Percentiles rank a stretch among this genome's conserved stretches.
Evolutionary conservation across 2,797 vertebrate species (phyloP).

Genomic region (Acipenser transmontanus): DNA sequence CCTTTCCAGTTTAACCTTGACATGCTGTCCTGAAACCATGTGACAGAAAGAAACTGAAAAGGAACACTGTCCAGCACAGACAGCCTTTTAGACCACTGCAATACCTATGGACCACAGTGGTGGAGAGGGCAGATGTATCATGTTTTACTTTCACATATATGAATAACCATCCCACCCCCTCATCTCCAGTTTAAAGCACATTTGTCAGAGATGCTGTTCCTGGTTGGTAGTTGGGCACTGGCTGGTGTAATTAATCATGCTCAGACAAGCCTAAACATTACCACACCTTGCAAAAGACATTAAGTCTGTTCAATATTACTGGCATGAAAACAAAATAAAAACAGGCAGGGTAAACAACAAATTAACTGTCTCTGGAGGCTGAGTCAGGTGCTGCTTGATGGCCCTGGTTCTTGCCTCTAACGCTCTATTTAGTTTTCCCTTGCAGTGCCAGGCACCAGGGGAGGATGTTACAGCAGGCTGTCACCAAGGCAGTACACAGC

Average conservation of each 20-base stretch:
- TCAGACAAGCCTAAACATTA: neutral
- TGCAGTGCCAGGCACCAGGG: neutral
- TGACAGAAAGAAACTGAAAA: no score
- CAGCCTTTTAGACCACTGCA: no score
- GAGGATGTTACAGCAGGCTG: constrained; percentile 16
- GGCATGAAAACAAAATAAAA: neutral
- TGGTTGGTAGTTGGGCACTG: neutral
- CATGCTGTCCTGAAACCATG: no score
- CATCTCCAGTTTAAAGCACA: no score
- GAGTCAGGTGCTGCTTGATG: neutral
- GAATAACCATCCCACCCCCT: no score
- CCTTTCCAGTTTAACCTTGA: no score
- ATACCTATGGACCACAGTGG: no score
- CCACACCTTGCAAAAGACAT: neutral
- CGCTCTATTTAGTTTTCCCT: constrained; percentile 13
- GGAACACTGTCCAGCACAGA: no score
- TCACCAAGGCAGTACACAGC: constrained; percentile 17
- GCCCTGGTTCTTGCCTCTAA: neutral
- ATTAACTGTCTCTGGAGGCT: neutral
- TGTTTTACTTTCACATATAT: no score
- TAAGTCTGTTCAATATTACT: neutral
- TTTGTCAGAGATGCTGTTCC: neutral
- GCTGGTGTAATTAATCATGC: neutral
- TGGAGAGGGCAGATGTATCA: no score
- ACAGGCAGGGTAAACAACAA: neutral